Evolutionary conservation across 2,113 vertebrate genomes (phyloP), one percentile per base, ranked within the genome.

Genomic region (Megatriorchis doriae): DNA sequence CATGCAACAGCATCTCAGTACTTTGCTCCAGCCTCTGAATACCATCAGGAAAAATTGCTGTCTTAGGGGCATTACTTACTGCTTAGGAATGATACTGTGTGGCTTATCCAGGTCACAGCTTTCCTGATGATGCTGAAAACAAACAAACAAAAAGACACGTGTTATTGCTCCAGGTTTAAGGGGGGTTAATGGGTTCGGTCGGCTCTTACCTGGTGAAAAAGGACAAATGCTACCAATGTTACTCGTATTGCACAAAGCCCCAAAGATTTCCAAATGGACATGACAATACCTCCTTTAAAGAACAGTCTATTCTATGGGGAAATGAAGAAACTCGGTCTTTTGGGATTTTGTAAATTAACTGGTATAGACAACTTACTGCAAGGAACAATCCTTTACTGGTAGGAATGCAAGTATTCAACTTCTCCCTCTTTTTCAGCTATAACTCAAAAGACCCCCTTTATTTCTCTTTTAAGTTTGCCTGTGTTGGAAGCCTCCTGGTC

Each of bases 371-470:
- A 70, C 11, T 45, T n/a, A 32, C 11, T 50, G 11, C 26, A 56
- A 62, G 18, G 18, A 88, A 72, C 17, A 75, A 43, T 65, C 16
- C 14, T 75, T 15, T 59, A 58, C 7, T 48, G 45, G 25, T 13
- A 65, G 16, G 48, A 48, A 73, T 0, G 1, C 26, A 34, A 34
- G 18, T 85, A 42, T 72, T 63, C 22, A 52, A 13, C 19, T 38
- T 88, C 15, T 68, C 18, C 38, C 42, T 71, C n/a, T 38, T 56
- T 66, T 56, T 61, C 71, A 80, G 26, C 18, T 85, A 3, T 53
- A 42, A 83, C 7, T 73, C 15, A 45, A 43, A 75, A n/a, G 6
- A 1, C 0, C 4, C 0, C 1, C 13, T 71, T 14, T 13, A 6
- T 63, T 81, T 86, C 20, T 78, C 27, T 80, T 36, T 62, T n/a